These are phyloP conservation scores for Schmidtea mediterranea DNA, from an alignment of 1,140 invertebrate genomes.

Conservation along the genomic window DNA sequence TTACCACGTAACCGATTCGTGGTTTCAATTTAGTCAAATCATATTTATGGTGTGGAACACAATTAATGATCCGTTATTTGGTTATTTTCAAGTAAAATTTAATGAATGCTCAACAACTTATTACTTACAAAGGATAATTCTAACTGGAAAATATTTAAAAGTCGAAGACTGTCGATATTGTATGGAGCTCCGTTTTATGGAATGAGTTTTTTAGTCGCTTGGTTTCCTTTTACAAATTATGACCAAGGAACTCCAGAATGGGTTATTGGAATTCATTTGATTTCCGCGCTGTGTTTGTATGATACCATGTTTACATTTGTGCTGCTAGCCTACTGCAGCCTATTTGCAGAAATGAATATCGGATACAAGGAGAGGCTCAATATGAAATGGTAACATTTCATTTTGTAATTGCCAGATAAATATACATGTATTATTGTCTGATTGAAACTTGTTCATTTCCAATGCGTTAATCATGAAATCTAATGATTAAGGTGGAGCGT, in stretches of 20 bases:
- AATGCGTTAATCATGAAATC: too few relatives aligned
- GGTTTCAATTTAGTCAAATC: too few relatives aligned
- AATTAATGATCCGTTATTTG: constrained; percentile 29
- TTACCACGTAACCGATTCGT: too few relatives aligned
- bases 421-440: too few relatives aligned
- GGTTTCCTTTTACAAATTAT: constrained; percentile 21
- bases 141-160: constrained; percentile 16
- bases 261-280: constrained; percentile 24
- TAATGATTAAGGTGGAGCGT: too few relatives aligned
- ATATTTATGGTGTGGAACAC: constrained; percentile 29
- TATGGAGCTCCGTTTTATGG: constrained; percentile 23
- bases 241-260: constrained; percentile 7
- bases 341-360: constrained; percentile 24
- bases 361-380: constrained; percentile 14
- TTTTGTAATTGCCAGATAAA: too few relatives aligned
- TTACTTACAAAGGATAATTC: constrained; percentile 13
- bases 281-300: constrained; percentile 24
- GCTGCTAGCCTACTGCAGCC: constrained; percentile 20
- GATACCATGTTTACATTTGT: constrained; percentile 28
- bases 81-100: constrained; percentile 13
- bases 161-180: constrained; percentile 19
- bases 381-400: too few relatives aligned
- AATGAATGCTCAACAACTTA: too few relatives aligned
- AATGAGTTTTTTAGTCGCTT: constrained; percentile 23
- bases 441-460: too few relatives aligned